phyloP scores from a whole-genome alignment of 2,888 invertebrate species.

The Nematopogon swammerdamellus region DNA sequence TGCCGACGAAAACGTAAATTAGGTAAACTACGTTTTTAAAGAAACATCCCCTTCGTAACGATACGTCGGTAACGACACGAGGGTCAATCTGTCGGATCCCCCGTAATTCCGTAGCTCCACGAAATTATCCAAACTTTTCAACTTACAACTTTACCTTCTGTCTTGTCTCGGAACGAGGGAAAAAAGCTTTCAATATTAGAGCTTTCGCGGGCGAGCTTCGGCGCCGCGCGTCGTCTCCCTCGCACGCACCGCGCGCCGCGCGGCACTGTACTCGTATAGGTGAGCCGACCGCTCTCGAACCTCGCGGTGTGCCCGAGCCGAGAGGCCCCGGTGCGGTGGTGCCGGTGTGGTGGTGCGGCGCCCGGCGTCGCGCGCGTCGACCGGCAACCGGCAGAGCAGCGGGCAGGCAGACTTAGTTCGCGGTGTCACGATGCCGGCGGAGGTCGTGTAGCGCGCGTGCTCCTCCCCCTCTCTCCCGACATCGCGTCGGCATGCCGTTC shows the following conservation, averaged over 20 bases:
- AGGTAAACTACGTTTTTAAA: constrained; percentile 46
- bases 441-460: constrained; percentile 29
- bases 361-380: neutral
- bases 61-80: constrained; percentile 45
- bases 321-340: constrained; percentile 1
- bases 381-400: constrained; percentile 20
- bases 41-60: constrained; percentile 51
- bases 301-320: neutral
- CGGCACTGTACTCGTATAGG: constrained; percentile 12
- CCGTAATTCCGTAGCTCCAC: constrained; percentile 34
- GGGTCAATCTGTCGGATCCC: constrained; percentile 46
- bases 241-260: constrained; percentile 11
- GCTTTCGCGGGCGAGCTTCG: constrained; percentile 33
- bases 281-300: neutral
- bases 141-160: constrained; percentile 47
- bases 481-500: constrained; percentile 28
- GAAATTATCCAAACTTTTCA: constrained; percentile 53
- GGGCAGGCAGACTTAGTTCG: constrained; percentile 25
- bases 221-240: constrained; percentile 5
- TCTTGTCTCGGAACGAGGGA: constrained; percentile 21
- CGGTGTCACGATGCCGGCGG: constrained; percentile 39
- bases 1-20: constrained; percentile 53
- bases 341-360: neutral
- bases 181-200: constrained; percentile 11
- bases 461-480: constrained; percentile 23